Evolutionary conservation across 2,113 vertebrate genomes (phyloP).

Genomic region (Aramus guarauna): DNA sequence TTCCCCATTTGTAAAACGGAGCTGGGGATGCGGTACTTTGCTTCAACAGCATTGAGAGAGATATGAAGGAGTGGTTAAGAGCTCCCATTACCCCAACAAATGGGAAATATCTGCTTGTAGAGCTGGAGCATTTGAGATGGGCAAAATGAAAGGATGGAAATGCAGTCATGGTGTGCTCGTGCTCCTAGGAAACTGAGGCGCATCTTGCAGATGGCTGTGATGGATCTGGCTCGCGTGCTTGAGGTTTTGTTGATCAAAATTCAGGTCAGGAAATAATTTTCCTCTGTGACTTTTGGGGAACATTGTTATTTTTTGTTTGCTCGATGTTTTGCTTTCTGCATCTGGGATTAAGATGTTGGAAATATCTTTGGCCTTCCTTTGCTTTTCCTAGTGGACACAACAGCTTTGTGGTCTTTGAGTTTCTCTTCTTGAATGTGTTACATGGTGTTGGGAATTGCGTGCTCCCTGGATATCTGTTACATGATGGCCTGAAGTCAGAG

Average conservation of each 20-base stretch:
- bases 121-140: not conserved
- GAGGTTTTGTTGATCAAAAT: not conserved
- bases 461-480: not conserved
- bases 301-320: not conserved
- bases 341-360: not conserved
- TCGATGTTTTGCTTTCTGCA: not conserved
- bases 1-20: fast-evolving
- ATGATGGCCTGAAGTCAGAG: not conserved
- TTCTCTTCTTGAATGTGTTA: not conserved
- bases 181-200: not conserved
- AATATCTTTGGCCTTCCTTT: not conserved
- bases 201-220: not conserved
- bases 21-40: not conserved
- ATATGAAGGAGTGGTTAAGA: not conserved
- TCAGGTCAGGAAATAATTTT: not conserved
- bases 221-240: not conserved
- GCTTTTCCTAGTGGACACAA: not conserved
- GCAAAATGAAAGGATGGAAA: not conserved
- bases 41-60: not conserved
- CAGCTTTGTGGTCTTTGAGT: not conserved
- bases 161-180: fast-evolving
- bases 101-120: not conserved
- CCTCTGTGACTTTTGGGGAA: not conserved
- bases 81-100: not conserved
- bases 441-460: fast-evolving